A percentile compares a stretch with the other conserved stretches of the same genome.
phyloP scores from a whole-genome alignment of 2,113 vertebrate species.

The Bungarus multicinctus region DNA sequence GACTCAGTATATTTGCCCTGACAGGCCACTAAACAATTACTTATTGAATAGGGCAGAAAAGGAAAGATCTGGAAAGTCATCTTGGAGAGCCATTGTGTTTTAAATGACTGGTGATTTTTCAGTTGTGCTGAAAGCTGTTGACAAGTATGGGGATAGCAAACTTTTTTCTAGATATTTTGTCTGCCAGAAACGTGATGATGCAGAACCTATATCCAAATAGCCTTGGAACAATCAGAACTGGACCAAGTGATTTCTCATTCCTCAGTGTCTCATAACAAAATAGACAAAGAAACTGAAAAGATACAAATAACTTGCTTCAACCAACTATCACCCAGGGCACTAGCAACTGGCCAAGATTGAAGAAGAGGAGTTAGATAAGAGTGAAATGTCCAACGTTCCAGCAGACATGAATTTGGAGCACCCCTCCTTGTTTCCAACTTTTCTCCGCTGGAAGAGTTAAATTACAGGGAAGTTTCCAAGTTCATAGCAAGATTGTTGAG shows the following conservation, averaged over 20 bases:
- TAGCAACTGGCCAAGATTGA: neutral
- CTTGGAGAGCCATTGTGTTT: neutral
- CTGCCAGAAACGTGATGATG: neutral
- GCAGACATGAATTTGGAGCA: neutral
- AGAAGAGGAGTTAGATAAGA: neutral
- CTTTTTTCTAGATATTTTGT: neutral
- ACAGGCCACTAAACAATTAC: neutral
- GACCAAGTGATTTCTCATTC: neutral
- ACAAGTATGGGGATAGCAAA: neutral
- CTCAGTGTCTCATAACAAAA: neutral
- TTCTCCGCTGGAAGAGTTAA: neutral
- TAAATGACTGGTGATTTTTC: neutral
- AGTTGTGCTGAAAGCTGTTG: neutral
- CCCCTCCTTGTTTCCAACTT: neutral
- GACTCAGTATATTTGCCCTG: neutral
- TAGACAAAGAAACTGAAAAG: neutral
- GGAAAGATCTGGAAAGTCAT: neutral
- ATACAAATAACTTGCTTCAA: neutral
- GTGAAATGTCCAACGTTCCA: neutral
- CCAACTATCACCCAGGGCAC: neutral
- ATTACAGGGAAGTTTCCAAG: neutral
- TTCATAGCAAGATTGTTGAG: neutral
- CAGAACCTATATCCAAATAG: neutral
- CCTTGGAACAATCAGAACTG: neutral
- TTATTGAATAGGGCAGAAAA: neutral